Conservation (phyloP, 2,888 invertebrate genomes). For the Bombyx huttoni region DNA sequence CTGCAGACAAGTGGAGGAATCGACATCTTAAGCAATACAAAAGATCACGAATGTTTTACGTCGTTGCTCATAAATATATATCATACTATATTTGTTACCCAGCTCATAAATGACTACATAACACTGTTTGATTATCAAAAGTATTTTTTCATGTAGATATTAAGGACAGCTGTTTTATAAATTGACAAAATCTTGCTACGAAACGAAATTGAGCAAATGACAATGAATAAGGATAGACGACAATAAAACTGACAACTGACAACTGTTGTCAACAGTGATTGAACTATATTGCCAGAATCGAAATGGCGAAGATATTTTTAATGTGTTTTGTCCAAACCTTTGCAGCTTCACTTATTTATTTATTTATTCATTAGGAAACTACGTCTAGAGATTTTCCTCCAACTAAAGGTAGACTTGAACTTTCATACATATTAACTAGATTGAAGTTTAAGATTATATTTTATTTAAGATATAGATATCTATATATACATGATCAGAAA, state of each 20-base stretch:
- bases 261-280: neutral
- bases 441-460: no score
- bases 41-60: slow-evolving; percentile 6
- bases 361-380: no score
- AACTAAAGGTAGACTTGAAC: no score
- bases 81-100: neutral
- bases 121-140: neutral
- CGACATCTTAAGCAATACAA: slow-evolving; percentile 57
- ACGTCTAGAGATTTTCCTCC: no score
- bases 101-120: neutral
- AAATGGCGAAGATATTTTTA: no score
- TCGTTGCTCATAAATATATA: slow-evolving; percentile 13
- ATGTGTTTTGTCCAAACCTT: no score
- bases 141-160: slow-evolving; percentile 1
- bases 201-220: slow-evolving; percentile 4
- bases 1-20: slow-evolving; percentile 78
- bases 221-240: neutral
- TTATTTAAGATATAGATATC: no score
- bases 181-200: slow-evolving; percentile 47
- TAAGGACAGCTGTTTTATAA: slow-evolving; percentile 54
- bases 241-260: neutral
- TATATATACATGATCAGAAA: no score
- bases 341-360: no score
- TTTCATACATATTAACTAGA: no score
- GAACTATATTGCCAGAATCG: neutral